Base-by-base conservation (phyloP, 2,113 vertebrate species). In the Hemiprocne comata region DNA sequence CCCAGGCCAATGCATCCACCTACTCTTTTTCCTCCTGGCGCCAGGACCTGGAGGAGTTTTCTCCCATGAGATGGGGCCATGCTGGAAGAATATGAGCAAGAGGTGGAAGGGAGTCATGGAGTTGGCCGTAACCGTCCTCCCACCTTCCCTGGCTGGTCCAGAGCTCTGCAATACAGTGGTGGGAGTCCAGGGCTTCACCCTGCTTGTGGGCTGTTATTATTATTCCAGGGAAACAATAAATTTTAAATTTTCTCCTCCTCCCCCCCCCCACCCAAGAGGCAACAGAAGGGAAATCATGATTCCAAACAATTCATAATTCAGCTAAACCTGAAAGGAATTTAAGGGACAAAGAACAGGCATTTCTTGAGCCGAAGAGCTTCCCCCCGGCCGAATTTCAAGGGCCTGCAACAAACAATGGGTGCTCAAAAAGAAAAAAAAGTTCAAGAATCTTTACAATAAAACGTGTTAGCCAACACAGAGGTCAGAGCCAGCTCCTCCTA, bases 361-460 rank as follows among this genome's bases (percentile, higher is more conserved):
- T 94, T 93, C 93, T 94, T 9, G 5, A 89, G 88, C 65, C 10
- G 11, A 92, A 92, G 83, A 94, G 90, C 94, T 95, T 96, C 88
- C 85, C 93, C 46, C 89, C 17, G 3, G 70, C 79, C 86, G 83
- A 96, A 96, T 96, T 96, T 97, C 94, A 97, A 97, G 96, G 94
- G 92, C 90, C 86, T 7, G 18, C 76, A 66, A 83, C n/a, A n/a
- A 95, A 97, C 96, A 97, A 97, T 96, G 73, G 92, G 92, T 90
- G 93, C 90, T 96, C 95, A 94, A 95, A 94, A 88, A 95, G 85
- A 90, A 88, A 92, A 94, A 96, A 94, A 92, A 94, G 92, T 97
- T 95, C 95, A 96, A 94, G 90, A 94, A 96, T 96, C 96, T 96
- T 95, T 93, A 95, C 94, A 97, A 96, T 96, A 97, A 96, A 96